Percentiles rank a stretch among this genome's conserved stretches.
phyloP scores from a whole-genome alignment of 2,888 invertebrate genomes.

The Eucera pruinosa region DNA sequence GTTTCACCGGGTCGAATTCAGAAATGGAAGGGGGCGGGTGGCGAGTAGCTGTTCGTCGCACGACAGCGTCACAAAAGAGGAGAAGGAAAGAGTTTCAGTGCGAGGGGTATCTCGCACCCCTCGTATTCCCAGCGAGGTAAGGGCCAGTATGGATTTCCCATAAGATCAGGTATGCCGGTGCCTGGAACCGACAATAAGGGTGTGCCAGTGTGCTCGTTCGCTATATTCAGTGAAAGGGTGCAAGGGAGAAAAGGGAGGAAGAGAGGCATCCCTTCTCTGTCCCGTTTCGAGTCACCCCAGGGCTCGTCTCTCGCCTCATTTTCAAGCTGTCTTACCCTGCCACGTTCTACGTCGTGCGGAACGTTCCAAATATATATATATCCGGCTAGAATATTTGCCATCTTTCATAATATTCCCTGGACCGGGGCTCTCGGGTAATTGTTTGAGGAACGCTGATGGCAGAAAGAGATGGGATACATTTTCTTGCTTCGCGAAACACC shows the following conservation, averaged over 20 bases:
- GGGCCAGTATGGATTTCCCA: conserved; percentile 82
- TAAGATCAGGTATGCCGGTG: conserved; percentile 82
- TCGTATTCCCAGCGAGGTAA: conserved; percentile 67
- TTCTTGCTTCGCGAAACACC: no score
- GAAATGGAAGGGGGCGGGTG: conserved; percentile 42
- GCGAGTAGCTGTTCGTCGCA: conserved; percentile 22
- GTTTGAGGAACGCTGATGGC: conserved; percentile 1
- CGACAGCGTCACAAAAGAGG: conserved; percentile 14
- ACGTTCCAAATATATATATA: conserved; percentile 53
- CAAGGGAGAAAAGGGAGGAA: conserved; percentile 28
- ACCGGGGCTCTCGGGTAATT: conserved; percentile 17
- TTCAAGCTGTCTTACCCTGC: conserved; percentile 66
- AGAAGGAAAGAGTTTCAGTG: conserved; percentile 45
- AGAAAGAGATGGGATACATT: no score
- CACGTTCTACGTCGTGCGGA: conserved; percentile 56
- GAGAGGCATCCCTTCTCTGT: conserved; percentile 62
- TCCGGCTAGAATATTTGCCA: conserved; percentile 34
- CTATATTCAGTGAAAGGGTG: conserved; percentile 48
- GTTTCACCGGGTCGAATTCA: conserved; percentile 6
- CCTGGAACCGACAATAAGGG: conserved; percentile 81
- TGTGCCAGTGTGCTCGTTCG: conserved; percentile 73
- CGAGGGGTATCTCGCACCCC: conserved; percentile 59
- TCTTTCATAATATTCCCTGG: conserved; percentile 12
- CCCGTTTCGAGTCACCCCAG: conserved; percentile 58
- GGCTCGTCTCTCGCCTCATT: conserved; percentile 66